Evolutionary conservation across 92 coral and sea anemone genomes (phyloP).

Genomic region (Parazoanthus swiftii): DNA sequence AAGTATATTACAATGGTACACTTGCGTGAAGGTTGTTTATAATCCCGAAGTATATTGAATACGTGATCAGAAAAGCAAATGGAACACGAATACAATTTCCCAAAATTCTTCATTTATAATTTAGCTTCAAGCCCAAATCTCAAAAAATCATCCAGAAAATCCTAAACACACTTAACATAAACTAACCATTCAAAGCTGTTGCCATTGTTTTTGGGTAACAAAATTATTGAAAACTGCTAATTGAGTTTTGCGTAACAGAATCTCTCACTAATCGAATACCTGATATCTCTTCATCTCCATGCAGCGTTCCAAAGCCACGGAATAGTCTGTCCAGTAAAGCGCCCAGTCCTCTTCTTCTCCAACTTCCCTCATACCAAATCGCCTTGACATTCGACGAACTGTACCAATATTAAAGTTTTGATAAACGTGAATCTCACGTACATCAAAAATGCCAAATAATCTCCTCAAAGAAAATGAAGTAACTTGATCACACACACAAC

Average conservation of each 20-base stretch:
- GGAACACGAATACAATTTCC: not conserved
- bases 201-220: no score
- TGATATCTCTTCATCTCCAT: constrained; percentile 99
- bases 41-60: not conserved
- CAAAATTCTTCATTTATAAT: not conserved
- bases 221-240: constrained; percentile 7
- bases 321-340: constrained; percentile 91
- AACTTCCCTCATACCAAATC: constrained; percentile 97
- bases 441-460: not conserved
- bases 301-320: constrained; percentile 95
- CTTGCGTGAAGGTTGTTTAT: not conserved
- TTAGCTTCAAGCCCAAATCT: not conserved
- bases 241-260: not conserved
- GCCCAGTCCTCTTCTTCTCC: constrained; percentile 99
- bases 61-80: not conserved
- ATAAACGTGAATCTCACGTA: not conserved
- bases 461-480: not conserved
- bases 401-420: constrained; percentile 7
- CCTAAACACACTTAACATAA: not conserved
- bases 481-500: not conserved
- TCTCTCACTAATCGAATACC: constrained; percentile 43
- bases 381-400: constrained; percentile 93
- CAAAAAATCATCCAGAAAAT: not conserved
- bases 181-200: not conserved
- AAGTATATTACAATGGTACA: not conserved